Evolutionary conservation across 2,888 invertebrate species (phyloP), one percentile per base, ranked within the genome.

Genomic region (Amorpha juglandis): DNA sequence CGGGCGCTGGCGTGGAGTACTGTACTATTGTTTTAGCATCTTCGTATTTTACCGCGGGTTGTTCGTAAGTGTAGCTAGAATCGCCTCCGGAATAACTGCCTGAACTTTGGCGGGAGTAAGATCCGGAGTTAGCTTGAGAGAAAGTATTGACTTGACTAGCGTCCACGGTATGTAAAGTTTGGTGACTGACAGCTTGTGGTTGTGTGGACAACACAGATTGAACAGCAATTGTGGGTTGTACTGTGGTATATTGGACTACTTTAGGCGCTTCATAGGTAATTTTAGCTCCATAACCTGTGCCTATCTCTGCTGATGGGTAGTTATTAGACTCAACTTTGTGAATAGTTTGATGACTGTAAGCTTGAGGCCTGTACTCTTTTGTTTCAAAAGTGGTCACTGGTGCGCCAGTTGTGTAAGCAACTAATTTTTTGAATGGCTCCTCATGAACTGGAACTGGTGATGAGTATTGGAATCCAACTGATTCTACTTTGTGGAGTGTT

Each of bases 331-430:
- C 83, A n/a, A 87, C 81, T 68, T 84, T 87, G 67, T 88, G 87
- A 35, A 86, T 78, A 11, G 86, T 87, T 67, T 90, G 85, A 62
- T 91, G 91, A 69, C 87, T 87, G 68, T 82, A 88, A 4, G 84
- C 75, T 66, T 88, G 87, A 35, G 91, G 88, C 19, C 76, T 78
- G 38, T 83, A 84, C 1, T 85, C 78, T 27, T 87, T 73, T 7
- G 78, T 75, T 12, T 86, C 81, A 66, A 84, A 89, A 14, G 83
- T 75, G 62, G 75, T 71, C 1, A 81, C 70, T 35, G 82, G 72
- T 4, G 89, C 81, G 6, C 91, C 91, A 63, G 92, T 92, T 4
- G 92, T 92, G 66, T 93, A 93, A 47, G 92, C 92, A 21, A 90
- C 84, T 1, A 88, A 52, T 75, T 89, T 92, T 70, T 86, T 91